Evolutionary conservation across 2,888 invertebrate genomes (phyloP).

Genomic region (Lycocerus yunnanus): DNA sequence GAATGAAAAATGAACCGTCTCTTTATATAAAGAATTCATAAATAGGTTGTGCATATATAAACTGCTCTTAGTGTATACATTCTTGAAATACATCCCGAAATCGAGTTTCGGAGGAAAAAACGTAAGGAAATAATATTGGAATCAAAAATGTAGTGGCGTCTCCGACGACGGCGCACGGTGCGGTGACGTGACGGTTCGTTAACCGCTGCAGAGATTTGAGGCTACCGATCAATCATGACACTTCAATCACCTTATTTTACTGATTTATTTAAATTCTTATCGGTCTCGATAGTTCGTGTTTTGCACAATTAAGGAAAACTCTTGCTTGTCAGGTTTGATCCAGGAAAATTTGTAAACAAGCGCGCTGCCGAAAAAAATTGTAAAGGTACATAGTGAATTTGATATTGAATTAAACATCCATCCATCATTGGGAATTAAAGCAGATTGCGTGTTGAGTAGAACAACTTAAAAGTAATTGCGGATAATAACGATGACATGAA

Average conservation of each 20-base stretch:
- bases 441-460: slow-evolving; percentile 20
- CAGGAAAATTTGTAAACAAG: neutral
- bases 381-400: slow-evolving; percentile 14
- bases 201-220: slow-evolving; percentile 27
- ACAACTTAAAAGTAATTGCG: slow-evolving; percentile 21
- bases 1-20: slow-evolving; percentile 3
- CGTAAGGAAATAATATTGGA: neutral
- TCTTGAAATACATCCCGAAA: slow-evolving; percentile 2
- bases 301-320: slow-evolving; percentile 1
- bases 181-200: slow-evolving; percentile 22
- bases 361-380: neutral
- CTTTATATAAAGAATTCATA: neutral
- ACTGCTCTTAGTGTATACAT: neutral
- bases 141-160: slow-evolving; percentile 19
- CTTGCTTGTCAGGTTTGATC: neutral
- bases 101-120: neutral
- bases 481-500: slow-evolving; percentile 31
- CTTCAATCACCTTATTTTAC: slow-evolving; percentile 11
- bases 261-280: slow-evolving; percentile 5
- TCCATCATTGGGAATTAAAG: slow-evolving; percentile 21
- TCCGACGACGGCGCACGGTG: slow-evolving; percentile 19
- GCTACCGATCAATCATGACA: slow-evolving; percentile 25
- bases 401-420: slow-evolving; percentile 23
- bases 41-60: slow-evolving; percentile 4
- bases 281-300: neutral